Evolutionary conservation across 2,888 invertebrate genomes (phyloP).

Genomic region (Tinea trinotella): DNA sequence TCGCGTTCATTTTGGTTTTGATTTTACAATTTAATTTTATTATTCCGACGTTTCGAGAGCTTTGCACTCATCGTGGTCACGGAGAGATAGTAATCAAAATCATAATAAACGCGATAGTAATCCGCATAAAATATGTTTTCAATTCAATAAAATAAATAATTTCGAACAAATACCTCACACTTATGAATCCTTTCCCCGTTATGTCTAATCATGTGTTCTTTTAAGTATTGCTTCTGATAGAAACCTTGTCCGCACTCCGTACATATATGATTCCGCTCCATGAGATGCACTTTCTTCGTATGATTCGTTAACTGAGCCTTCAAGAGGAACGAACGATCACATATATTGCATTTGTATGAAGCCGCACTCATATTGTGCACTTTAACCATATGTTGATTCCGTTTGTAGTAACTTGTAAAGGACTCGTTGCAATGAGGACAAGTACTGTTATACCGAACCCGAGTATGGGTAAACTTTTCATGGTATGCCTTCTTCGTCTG

Average conservation of each 20-base stretch:
- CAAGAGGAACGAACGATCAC: slow-evolving; percentile 51
- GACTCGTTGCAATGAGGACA: slow-evolving; percentile 53
- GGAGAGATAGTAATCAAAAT: too few species aligned
- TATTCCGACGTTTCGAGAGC: too few species aligned
- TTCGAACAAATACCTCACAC: too few species aligned
- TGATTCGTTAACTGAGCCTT: slow-evolving; percentile 55
- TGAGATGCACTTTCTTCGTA: slow-evolving; percentile 55
- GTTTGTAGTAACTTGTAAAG: slow-evolving; percentile 52
- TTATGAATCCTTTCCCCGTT: slow-evolving; percentile 52
- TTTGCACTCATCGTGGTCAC: too few species aligned
- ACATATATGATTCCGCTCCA: slow-evolving; percentile 59
- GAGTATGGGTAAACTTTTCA: slow-evolving; percentile 51
- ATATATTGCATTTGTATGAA: slow-evolving; percentile 54
- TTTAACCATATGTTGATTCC: slow-evolving; percentile 51
- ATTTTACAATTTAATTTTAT: too few species aligned
- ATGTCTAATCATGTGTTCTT: slow-evolving; percentile 60
- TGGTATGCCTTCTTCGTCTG: slow-evolving; percentile 44
- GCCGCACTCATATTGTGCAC: slow-evolving; percentile 51
- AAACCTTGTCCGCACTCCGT: slow-evolving; percentile 53
- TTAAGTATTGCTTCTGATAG: slow-evolving; percentile 51
- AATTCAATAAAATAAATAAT: too few species aligned
- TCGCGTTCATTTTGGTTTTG: too few species aligned
- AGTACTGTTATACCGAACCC: slow-evolving; percentile 46
- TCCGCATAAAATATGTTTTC: too few species aligned
- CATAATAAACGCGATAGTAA: too few species aligned